These are phyloP conservation scores for Drosophila recens DNA, from an alignment of 2,888 invertebrate genomes.

Conservation along the genomic window DNA sequence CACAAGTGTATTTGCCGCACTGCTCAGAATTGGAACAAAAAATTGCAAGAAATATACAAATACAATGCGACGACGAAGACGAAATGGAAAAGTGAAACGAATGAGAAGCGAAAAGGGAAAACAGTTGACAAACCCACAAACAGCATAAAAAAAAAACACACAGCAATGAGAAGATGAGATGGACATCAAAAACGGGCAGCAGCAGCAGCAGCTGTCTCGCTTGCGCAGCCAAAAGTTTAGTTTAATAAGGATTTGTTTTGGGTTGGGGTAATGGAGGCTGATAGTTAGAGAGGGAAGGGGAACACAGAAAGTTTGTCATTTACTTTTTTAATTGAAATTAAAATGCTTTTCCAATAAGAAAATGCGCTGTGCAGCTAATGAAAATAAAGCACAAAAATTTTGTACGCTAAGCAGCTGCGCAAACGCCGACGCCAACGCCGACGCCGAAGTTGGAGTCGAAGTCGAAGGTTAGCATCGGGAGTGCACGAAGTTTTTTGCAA, in stretches of 20 bases:
- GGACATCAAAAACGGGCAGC: constrained; percentile 41
- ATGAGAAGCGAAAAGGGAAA: constrained; percentile 69
- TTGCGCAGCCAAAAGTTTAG: constrained; percentile 59
- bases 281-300: not conserved
- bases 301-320: constrained; percentile 71
- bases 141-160: constrained; percentile 56
- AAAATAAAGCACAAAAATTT: constrained; percentile 49
- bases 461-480: constrained; percentile 44
- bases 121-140: constrained; percentile 79
- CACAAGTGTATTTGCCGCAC: constrained; percentile 37
- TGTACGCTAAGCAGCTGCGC: constrained; percentile 67
- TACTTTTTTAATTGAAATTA: constrained; percentile 82
- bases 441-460: too few relatives aligned
- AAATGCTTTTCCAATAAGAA: constrained; percentile 79
- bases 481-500: constrained; percentile 61
- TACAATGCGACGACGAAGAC: constrained; percentile 59
- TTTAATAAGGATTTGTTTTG: constrained; percentile 48
- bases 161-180: constrained; percentile 48
- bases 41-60: constrained; percentile 72
- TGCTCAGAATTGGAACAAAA: constrained; percentile 67
- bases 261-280: constrained; percentile 5
- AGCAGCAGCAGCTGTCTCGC: constrained; percentile 54
- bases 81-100: constrained; percentile 67
- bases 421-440: constrained; percentile 53
- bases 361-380: constrained; percentile 45